Evolutionary conservation across 2,113 vertebrate genomes (phyloP), one percentile per base, ranked within the genome.

Genomic region (Eulemur macaco): DNA sequence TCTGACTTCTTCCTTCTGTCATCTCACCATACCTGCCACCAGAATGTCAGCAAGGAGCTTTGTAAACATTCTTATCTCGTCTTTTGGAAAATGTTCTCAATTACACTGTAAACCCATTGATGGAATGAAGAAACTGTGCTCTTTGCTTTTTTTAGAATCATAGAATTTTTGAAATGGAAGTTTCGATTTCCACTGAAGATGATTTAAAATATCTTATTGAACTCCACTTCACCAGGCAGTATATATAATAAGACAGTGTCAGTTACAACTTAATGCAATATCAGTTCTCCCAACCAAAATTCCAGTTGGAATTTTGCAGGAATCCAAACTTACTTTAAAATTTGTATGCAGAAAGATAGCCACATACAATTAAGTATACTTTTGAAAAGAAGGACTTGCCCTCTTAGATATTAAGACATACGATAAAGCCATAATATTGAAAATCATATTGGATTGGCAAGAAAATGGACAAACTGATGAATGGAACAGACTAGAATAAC

Each of bases 281-380:
- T 64, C 21, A 18, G 18, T 66, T 92, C 27, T 96, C 42, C 52
- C 12, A 78, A 69, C 56, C 68, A 91, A 84, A 96, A 83, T 89
- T 95, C 31, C 31, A 91, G 8, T 63, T 96, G 63, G 14, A 34
- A 20, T 78, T 86, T 89, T 89, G 14, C 15, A 92, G 47, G 56
- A 20, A 83, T 56, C 93, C 42, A 95, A 90, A 73, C 9, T 84
- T 47, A 73, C 31, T 88, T 91, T 81, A 88, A 95, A 93, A 60
- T 83, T 66, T 83, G 60, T 20, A 76, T n/a, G 52, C 17, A 95
- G 25, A 15, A 76, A 74, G 64, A 83, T 6, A 92, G 37, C 23
- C 54, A 81, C 20, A 20, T 42, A 47, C 5, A 88, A 3, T 5
- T 68, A 91, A 88, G 42, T 54, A 92, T 3, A 47, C 11, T 42